phyloP scores from a whole-genome alignment of 2,113 vertebrate genomes.

The Lucifuga dentata region DNA sequence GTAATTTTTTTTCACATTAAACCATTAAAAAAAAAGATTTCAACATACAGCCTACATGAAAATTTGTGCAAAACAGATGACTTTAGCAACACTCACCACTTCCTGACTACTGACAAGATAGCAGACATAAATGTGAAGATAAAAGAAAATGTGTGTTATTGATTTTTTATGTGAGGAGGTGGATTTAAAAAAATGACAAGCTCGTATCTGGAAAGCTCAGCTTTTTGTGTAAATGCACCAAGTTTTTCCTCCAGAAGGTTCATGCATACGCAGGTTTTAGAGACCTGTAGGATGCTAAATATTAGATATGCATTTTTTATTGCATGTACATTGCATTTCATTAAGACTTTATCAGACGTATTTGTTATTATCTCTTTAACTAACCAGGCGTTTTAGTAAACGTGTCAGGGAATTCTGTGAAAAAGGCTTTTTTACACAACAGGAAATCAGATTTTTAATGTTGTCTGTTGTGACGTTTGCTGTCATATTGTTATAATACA shows the following conservation, averaged over 20 bases:
- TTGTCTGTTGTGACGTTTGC: too few species aligned
- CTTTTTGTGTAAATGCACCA: slow-evolving; percentile 23
- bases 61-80: too few species aligned
- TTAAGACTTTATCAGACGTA: slow-evolving; percentile 1
- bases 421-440: slow-evolving; percentile 40
- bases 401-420: slow-evolving; percentile 28
- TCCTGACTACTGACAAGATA: too few species aligned
- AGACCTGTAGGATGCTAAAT: slow-evolving; percentile 18
- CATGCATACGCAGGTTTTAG: slow-evolving; percentile 16
- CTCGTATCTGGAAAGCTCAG: background rate
- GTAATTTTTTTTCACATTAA: too few species aligned
- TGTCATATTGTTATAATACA: too few species aligned
- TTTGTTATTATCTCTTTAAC: slow-evolving; percentile 29
- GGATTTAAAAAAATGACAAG: too few species aligned
- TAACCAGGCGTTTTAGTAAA: background rate
- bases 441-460: background rate
- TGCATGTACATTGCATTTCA: slow-evolving; percentile 43
- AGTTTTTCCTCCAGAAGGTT: background rate
- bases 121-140: too few species aligned
- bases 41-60: too few species aligned
- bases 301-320: slow-evolving; percentile 48
- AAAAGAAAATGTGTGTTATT: too few species aligned
- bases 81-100: too few species aligned
- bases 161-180: too few species aligned
- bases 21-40: too few species aligned